These are phyloP conservation scores for Polyploca ridens DNA, from an alignment of 2,888 invertebrate species.

Conservation along the genomic window DNA sequence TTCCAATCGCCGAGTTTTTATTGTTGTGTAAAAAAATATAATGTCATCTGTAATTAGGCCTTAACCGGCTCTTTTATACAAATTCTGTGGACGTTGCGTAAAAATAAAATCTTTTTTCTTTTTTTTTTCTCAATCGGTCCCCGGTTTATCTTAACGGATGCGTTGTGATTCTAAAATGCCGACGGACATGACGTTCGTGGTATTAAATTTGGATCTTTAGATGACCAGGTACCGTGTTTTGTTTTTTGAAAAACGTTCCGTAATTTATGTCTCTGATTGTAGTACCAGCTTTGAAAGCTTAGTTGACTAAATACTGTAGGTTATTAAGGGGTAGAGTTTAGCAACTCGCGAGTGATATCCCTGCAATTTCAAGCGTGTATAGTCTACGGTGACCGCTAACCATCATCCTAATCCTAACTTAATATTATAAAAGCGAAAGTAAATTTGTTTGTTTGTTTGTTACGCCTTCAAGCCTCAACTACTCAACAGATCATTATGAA, in stretches of 20 bases:
- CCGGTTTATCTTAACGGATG: conserved; percentile 31
- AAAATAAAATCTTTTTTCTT: conserved; percentile 30
- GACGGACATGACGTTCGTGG: conserved; percentile 24
- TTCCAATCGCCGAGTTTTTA: conserved; percentile 29
- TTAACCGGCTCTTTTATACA: conserved; percentile 49
- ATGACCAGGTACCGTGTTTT: conserved; percentile 14
- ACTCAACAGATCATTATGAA: too few species aligned
- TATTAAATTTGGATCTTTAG: conserved; percentile 29
- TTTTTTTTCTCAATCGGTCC: conserved; percentile 18
- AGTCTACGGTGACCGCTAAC: too few species aligned
- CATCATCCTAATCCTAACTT: too few species aligned
- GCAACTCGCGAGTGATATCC: not conserved
- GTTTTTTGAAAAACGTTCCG: conserved; percentile 19
- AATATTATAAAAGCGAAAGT: too few species aligned
- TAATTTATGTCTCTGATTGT: conserved; percentile 19
- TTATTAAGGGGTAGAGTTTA: not conserved
- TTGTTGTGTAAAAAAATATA: conserved; percentile 34
- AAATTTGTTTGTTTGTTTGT: too few species aligned
- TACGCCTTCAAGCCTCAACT: too few species aligned
- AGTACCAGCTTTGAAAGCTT: not conserved
- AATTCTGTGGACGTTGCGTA: conserved; percentile 47
- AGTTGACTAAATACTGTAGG: not conserved
- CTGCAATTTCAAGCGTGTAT: too few species aligned
- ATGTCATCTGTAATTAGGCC: conserved; percentile 49
- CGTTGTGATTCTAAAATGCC: conserved; percentile 20